Percentiles rank a stretch among this genome's conserved stretches.
Conservation (phyloP, 2,113 vertebrate species). For the Catharus minimus region DNA sequence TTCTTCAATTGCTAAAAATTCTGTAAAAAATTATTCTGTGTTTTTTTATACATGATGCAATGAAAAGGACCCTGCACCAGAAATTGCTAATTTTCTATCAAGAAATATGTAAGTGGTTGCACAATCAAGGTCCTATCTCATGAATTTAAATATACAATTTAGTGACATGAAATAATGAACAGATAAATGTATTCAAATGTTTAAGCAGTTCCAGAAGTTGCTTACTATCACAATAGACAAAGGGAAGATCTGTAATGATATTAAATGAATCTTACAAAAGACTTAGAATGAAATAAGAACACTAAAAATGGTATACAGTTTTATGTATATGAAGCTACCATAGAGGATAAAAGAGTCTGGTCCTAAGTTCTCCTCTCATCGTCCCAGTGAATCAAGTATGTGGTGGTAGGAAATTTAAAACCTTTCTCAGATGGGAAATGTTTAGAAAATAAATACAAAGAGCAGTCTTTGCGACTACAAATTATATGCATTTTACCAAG, state of each 20-base stretch:
- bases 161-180: not conserved
- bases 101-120: not conserved
- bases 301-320: not conserved
- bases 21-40: not conserved
- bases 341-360: not conserved
- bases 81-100: not conserved
- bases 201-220: not conserved
- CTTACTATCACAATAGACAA: not conserved
- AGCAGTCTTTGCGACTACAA: slow-evolving; percentile 37
- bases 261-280: not conserved
- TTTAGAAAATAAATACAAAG: slow-evolving; percentile 39
- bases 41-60: not conserved
- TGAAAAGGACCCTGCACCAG: not conserved
- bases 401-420: not conserved
- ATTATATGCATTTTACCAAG: slow-evolving; percentile 67
- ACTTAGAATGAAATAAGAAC: not conserved
- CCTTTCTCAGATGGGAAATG: not conserved
- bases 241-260: not conserved
- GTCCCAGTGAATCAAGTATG: not conserved
- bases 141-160: not conserved
- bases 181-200: not conserved
- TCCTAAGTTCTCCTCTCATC: not conserved
- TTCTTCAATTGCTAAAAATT: not conserved
- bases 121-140: not conserved
- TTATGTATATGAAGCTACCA: not conserved